A percentile compares a stretch with the other conserved stretches of the same genome.
Conservation (phyloP, 2,113 vertebrate genomes). For the Leptocoma aspasia region DNA sequence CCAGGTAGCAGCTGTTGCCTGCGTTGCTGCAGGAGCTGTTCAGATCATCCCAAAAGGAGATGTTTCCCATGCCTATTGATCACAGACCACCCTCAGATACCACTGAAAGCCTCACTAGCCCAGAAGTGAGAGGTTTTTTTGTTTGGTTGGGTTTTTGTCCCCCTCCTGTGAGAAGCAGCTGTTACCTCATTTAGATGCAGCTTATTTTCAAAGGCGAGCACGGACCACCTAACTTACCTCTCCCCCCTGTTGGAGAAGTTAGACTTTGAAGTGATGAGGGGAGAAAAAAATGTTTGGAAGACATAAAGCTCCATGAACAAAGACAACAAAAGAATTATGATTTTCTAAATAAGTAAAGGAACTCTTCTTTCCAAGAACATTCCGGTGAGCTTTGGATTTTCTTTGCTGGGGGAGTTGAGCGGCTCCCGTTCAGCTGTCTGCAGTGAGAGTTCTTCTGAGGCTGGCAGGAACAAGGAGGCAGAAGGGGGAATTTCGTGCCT, state of each 20-base stretch:
- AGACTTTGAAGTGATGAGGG: not conserved
- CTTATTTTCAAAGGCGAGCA: not conserved
- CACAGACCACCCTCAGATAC: not conserved
- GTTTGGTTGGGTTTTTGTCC: no score
- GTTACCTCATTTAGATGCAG: not conserved
- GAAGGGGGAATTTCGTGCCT: not conserved
- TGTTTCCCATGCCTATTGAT: constrained; percentile 53
- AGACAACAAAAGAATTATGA: not conserved
- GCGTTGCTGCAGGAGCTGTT: not conserved
- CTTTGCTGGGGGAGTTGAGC: not conserved
- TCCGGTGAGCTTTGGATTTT: not conserved
- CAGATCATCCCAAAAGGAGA: not conserved
- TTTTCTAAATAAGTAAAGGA: not conserved
- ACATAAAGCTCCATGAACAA: not conserved
- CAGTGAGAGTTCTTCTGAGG: not conserved
- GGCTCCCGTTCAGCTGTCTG: not conserved
- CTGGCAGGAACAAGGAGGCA: not conserved
- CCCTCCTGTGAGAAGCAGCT: not conserved
- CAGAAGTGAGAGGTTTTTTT: not conserved
- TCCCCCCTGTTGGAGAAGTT: not conserved
- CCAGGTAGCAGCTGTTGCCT: not conserved
- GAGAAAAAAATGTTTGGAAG: not conserved
- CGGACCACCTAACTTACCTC: not conserved
- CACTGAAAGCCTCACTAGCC: not conserved
- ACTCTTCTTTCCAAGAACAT: not conserved